Conservation (phyloP, 2,888 invertebrate species). For the Perdita meconis region DNA sequence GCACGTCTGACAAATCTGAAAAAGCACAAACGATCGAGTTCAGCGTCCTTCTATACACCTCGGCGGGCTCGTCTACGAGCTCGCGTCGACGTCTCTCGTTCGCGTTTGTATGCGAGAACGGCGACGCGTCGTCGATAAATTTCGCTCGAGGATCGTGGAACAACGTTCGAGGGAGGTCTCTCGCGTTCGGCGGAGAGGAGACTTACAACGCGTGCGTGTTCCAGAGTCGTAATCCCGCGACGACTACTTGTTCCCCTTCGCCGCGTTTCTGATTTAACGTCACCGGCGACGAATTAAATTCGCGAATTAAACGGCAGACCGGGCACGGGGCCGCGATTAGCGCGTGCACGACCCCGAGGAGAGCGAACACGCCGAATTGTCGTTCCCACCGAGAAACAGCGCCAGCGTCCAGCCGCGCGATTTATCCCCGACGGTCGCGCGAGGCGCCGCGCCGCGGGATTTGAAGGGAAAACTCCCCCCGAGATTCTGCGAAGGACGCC, state of each 20-base stretch:
- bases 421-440: slow-evolving; percentile 17
- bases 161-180: slow-evolving; percentile 67
- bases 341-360: neutral
- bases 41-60: neutral
- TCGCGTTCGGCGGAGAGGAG: slow-evolving; percentile 52
- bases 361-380: slow-evolving; percentile 19
- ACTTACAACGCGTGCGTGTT: slow-evolving; percentile 82
- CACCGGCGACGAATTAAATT: slow-evolving; percentile 80
- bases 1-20: slow-evolving; percentile 91
- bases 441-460: slow-evolving; percentile 3
- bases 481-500: slow-evolving; percentile 20
- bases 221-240: slow-evolving; percentile 81
- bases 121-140: slow-evolving; percentile 64
- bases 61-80: slow-evolving; percentile 6
- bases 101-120: slow-evolving; percentile 38
- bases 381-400: neutral
- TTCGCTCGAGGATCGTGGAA: slow-evolving; percentile 57
- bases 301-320: slow-evolving; percentile 64
- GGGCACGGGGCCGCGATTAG: slow-evolving; percentile 52
- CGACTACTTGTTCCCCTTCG: slow-evolving; percentile 83
- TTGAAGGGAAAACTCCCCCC: slow-evolving; percentile 25
- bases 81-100: slow-evolving; percentile 14
- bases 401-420: slow-evolving; percentile 18
- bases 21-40: neutral
- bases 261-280: slow-evolving; percentile 82